These are phyloP conservation scores for Saimiri boliviensis DNA, from an alignment of 2,113 vertebrate genomes.

Conservation along the genomic window DNA sequence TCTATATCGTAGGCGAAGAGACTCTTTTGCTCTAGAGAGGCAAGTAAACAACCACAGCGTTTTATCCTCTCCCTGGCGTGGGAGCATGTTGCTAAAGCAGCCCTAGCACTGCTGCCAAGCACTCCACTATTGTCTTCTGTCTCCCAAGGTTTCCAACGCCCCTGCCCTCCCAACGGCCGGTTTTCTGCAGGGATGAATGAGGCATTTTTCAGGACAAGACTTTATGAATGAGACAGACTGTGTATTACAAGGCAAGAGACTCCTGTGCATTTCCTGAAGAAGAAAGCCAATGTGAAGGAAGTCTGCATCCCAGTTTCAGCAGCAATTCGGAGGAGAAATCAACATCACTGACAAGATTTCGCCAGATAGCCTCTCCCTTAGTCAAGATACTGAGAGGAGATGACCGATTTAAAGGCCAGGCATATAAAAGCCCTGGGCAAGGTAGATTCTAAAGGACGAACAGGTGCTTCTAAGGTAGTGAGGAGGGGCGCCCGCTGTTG, in stretches of 20 bases:
- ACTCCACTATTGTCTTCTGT: constrained; percentile 65
- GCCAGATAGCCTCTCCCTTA: constrained; percentile 27
- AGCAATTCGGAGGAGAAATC: neutral
- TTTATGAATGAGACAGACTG: constrained; percentile 68
- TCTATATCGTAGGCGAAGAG: constrained; percentile 47
- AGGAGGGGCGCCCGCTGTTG: accelerated
- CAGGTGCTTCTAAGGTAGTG: accelerated
- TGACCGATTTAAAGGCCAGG: neutral
- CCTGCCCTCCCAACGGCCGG: constrained; percentile 45
- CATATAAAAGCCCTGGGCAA: neutral
- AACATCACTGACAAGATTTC: neutral
- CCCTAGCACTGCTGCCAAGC: constrained; percentile 46
- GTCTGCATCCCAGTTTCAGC: neutral
- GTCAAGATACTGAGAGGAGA: neutral
- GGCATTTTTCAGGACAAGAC: constrained; percentile 71
- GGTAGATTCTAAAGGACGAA: neutral
- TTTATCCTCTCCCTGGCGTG: constrained; percentile 58
- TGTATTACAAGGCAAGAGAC: constrained; percentile 45
- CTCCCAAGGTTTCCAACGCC: constrained; percentile 68
- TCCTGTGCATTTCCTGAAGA: constrained; percentile 51
- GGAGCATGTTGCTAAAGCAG: constrained; percentile 60
- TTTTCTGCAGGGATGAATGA: constrained; percentile 68
- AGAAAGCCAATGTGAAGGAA: constrained; percentile 29
- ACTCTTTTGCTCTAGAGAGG: constrained; percentile 64
- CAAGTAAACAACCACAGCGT: constrained; percentile 47